phyloP scores from a whole-genome alignment of 1,140 invertebrate species.

The Heliconius nattereri region DNA sequence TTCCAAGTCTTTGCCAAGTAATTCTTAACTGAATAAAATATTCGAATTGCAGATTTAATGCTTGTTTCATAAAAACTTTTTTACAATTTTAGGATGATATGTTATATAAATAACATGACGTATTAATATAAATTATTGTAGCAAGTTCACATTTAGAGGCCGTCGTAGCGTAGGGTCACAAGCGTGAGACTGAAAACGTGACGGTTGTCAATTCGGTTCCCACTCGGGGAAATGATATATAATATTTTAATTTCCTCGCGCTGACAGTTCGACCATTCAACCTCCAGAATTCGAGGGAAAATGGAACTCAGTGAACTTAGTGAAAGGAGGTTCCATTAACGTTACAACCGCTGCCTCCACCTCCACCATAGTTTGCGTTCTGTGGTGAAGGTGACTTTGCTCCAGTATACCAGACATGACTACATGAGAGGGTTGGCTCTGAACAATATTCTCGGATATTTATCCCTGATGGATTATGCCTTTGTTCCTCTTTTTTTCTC shows the following conservation, averaged over 20 bases:
- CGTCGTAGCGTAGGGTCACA: too few species aligned
- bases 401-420: conserved; percentile 89
- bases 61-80: not conserved
- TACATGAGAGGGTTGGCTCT: conserved; percentile 86
- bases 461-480: conserved; percentile 84
- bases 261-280: not conserved
- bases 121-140: too few species aligned
- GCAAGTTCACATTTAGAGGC: too few species aligned
- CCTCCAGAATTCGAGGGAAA: too few species aligned
- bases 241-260: not conserved
- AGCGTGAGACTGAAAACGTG: too few species aligned
- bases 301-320: too few species aligned
- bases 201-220: too few species aligned
- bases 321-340: too few species aligned
- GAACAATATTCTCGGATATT: conserved; percentile 97
- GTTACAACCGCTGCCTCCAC: too few species aligned
- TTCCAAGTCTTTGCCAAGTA: conserved; percentile 22
- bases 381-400: conserved; percentile 91
- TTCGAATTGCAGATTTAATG: conserved; percentile 6
- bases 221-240: not conserved
- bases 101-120: too few species aligned
- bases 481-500: conserved; percentile 87
- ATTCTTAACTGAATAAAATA: conserved; percentile 32
- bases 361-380: conserved; percentile 83
- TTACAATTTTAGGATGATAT: not conserved